Conservation (phyloP, 2,888 invertebrate species). For the Camptogramma bilineatum region DNA sequence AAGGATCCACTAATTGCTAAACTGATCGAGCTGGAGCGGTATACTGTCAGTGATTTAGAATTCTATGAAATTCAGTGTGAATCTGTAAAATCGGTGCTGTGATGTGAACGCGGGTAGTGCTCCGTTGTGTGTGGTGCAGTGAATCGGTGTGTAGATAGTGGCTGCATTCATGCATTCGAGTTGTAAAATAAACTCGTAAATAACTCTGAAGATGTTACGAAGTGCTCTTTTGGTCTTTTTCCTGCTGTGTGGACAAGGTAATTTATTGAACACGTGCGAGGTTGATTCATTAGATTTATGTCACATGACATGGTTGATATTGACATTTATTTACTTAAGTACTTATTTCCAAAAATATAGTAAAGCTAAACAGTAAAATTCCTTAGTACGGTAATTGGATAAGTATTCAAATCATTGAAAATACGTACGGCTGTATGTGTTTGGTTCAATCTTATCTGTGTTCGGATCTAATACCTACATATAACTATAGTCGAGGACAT, state of each 20-base stretch:
- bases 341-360: background rate
- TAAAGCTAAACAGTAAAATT: background rate
- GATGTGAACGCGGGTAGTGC: conserved; percentile 41
- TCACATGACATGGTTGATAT: conserved; percentile 3
- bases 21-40: conserved; percentile 48
- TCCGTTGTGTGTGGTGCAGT: conserved; percentile 13
- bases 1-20: conserved; percentile 48
- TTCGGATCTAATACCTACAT: too few species aligned
- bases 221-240: conserved; percentile 56
- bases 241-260: conserved; percentile 69
- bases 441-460: too few species aligned
- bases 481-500: too few species aligned
- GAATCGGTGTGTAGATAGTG: conserved; percentile 33
- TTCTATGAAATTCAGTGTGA: conserved; percentile 25
- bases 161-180: conserved; percentile 45
- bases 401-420: too few species aligned
- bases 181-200: conserved; percentile 37
- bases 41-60: conserved; percentile 50
- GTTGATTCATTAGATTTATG: background rate
- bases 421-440: too few species aligned
- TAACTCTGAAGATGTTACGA: conserved; percentile 56
- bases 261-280: conserved; percentile 18
- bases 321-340: too few species aligned
- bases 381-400: too few species aligned
- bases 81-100: conserved; percentile 40